Evolutionary conservation across 2,113 vertebrate species (phyloP).

Genomic region (Centropus unirufus): DNA sequence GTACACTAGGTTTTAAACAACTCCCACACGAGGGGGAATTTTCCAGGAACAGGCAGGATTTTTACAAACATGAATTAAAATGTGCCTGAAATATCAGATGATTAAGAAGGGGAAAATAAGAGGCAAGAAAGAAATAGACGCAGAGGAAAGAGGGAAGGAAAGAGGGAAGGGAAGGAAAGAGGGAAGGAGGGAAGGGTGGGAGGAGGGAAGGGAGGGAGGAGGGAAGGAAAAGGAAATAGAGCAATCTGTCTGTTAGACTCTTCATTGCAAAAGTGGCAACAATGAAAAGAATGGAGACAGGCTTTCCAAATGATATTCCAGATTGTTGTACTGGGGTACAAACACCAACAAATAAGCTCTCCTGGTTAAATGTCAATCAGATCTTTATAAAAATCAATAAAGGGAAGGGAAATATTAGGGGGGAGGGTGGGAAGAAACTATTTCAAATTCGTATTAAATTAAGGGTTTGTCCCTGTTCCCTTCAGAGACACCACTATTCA

Average conservation of each 20-base stretch:
- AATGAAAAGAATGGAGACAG: background rate
- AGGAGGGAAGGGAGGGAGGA: background rate
- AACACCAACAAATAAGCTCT: background rate
- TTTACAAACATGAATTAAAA: background rate
- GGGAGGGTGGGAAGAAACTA: background rate
- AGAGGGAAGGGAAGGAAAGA: rapidly evolving
- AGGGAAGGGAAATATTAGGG: background rate
- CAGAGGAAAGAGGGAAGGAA: background rate
- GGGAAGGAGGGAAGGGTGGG: rapidly evolving
- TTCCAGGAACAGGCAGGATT: background rate
- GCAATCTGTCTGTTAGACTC: background rate
- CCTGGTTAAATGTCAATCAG: background rate
- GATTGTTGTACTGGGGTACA: background rate
- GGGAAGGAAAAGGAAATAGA: background rate
- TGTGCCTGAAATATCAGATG: background rate
- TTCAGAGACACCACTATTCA: background rate
- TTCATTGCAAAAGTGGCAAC: background rate
- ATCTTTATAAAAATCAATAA: background rate
- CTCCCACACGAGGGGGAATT: background rate
- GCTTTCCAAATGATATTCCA: background rate
- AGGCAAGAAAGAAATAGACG: background rate
- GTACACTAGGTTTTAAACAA: background rate
- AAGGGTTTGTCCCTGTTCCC: background rate
- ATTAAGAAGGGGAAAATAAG: background rate
- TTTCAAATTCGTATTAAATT: background rate